phyloP scores from a whole-genome alignment of 2,113 vertebrate genomes.

The Microtus oregoni region DNA sequence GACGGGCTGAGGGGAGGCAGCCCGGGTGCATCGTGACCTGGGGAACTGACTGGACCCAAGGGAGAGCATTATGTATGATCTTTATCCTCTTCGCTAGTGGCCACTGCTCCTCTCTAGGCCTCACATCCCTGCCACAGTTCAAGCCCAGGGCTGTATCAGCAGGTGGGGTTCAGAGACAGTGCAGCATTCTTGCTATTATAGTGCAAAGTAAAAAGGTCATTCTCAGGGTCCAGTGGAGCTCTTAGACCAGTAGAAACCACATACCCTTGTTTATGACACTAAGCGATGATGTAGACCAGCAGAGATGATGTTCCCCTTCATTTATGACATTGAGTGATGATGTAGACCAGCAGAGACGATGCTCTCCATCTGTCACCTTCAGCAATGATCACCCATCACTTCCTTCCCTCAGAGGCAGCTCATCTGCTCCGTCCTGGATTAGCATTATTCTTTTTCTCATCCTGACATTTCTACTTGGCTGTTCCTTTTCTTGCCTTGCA shows the following conservation, averaged over 20 bases:
- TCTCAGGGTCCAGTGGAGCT: not conserved
- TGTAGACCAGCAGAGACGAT: not conserved
- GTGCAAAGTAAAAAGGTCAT: not conserved
- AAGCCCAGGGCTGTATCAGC: too few species aligned
- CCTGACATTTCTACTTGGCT: not conserved
- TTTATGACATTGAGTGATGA: fast-evolving
- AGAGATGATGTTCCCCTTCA: not conserved
- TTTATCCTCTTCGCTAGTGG: not conserved
- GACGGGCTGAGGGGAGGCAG: not conserved
- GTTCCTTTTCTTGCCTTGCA: not conserved
- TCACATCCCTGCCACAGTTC: not conserved
- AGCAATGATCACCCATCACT: not conserved
- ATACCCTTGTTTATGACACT: not conserved
- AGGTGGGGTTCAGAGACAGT: not conserved
- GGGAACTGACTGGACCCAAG: not conserved
- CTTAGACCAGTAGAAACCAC: not conserved
- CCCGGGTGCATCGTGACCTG: not conserved
- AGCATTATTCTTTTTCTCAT: not conserved
- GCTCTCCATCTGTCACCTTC: not conserved
- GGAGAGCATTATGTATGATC: not conserved
- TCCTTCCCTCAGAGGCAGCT: not conserved
- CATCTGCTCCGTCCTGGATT: not conserved
- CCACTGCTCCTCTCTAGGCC: too few species aligned
- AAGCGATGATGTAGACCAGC: not conserved
- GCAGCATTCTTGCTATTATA: not conserved